Percentiles rank a stretch among this genome's conserved stretches.
Conservation (phyloP, 1,140 invertebrate species). For the Drosophila seguyi region DNA sequence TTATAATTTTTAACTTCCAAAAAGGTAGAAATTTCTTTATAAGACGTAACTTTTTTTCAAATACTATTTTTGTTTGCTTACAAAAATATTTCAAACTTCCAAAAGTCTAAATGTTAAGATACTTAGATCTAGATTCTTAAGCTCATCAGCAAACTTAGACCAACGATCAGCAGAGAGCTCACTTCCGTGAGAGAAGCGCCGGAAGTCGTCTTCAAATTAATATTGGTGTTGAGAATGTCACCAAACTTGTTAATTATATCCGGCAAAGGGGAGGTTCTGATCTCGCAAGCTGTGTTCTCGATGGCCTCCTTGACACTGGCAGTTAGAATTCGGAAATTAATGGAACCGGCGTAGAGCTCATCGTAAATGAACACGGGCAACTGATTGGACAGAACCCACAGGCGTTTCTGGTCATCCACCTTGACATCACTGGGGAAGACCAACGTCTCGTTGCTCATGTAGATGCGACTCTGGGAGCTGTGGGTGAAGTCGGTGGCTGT, state of each 20-base stretch:
- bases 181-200: conserved; percentile 9
- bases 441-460: conserved; percentile 90
- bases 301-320: conserved; percentile 89
- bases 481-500: conserved; percentile 88
- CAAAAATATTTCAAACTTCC: not conserved
- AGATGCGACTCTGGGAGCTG: conserved; percentile 89
- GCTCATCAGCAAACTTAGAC: conserved; percentile 28
- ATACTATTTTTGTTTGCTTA: conserved; percentile 1
- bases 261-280: conserved; percentile 85
- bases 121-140: conserved; percentile 22
- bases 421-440: conserved; percentile 92
- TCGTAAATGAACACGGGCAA: conserved; percentile 90
- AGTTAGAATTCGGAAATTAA: conserved; percentile 91
- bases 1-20: not conserved
- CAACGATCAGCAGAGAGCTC: conserved; percentile 19
- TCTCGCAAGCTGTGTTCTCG: conserved; percentile 89
- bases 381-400: conserved; percentile 91
- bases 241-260: conserved; percentile 86
- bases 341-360: conserved; percentile 87
- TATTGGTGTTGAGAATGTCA: conserved; percentile 72
- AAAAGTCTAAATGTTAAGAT: not conserved
- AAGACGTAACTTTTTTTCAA: not conserved
- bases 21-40: not conserved
- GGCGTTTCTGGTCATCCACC: conserved; percentile 89
- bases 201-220: conserved; percentile 9